phyloP scores from a whole-genome alignment of 1,140 invertebrate species.

The Leptestheria dahalacensis region DNA sequence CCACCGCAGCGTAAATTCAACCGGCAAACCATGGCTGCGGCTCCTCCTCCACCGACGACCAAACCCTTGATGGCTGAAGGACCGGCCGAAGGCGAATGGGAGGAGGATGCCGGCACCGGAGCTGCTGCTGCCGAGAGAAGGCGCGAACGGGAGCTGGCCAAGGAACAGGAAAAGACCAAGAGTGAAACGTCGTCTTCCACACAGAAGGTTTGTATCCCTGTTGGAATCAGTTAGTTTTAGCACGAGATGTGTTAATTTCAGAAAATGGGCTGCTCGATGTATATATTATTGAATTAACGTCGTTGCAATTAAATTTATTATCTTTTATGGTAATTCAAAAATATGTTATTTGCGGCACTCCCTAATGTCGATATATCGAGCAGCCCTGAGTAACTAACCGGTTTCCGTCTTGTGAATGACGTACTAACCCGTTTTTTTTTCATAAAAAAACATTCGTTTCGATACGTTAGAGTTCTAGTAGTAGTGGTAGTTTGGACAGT shows the following conservation, averaged over 20 bases:
- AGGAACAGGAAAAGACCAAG: conserved; percentile 5
- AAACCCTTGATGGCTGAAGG: conserved; percentile 15
- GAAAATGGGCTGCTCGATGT: too few relatives aligned
- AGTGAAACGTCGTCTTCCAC: not conserved
- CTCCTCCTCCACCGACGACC: conserved; percentile 10
- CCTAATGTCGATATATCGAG: too few relatives aligned
- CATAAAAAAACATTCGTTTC: not conserved
- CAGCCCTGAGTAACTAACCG: too few relatives aligned
- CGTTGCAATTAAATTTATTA: too few relatives aligned
- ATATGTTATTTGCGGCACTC: too few relatives aligned
- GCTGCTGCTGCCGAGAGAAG: conserved; percentile 8
- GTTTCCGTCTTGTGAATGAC: too few relatives aligned
- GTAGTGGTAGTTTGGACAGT: not conserved
- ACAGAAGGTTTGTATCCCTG: conserved; percentile 5
- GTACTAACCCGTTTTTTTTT: not conserved
- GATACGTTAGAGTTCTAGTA: not conserved
- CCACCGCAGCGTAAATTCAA: conserved; percentile 15
- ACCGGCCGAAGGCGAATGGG: conserved; percentile 16
- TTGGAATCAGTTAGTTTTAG: not conserved
- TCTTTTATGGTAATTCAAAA: too few relatives aligned
- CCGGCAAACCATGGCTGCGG: conserved; percentile 5
- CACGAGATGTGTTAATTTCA: too few relatives aligned
- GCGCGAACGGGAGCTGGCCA: conserved; percentile 1
- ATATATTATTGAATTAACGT: too few relatives aligned
- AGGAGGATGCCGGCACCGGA: conserved; percentile 16